Conservation (phyloP, 2,113 vertebrate genomes). For the Oostethus manadensis region DNA sequence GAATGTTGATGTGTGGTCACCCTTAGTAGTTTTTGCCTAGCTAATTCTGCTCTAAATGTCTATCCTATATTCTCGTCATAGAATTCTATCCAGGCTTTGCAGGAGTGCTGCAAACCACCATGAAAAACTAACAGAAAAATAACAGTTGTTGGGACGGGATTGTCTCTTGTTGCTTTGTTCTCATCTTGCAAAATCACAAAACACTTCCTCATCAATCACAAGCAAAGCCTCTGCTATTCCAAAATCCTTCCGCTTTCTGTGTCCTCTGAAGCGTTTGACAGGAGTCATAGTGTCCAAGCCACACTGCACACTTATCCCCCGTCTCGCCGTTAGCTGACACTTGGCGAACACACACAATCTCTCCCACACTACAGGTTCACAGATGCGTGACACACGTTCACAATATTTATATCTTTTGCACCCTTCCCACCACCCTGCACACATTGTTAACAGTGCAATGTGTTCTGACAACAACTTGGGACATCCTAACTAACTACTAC, state of each 20-base stretch:
- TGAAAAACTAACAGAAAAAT: no score
- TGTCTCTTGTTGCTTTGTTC: no score
- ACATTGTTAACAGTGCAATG: background rate
- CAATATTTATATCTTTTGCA: conserved; percentile 7
- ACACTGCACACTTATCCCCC: conserved; percentile 38
- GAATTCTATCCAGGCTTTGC: no score
- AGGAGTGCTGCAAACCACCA: no score
- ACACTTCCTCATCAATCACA: no score
- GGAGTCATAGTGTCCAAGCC: conserved; percentile 41
- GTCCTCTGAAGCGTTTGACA: conserved; percentile 26
- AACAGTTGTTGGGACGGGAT: no score
- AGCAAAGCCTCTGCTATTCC: background rate
- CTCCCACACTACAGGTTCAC: conserved; percentile 11
- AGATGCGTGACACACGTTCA: conserved; percentile 20
- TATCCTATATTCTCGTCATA: no score
- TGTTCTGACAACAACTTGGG: background rate
- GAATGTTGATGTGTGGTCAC: no score
- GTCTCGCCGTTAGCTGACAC: conserved; percentile 44
- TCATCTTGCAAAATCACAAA: no score
- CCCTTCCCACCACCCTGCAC: conserved; percentile 4
- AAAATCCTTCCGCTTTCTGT: background rate
- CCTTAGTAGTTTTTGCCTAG: no score
- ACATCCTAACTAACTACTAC: no score
- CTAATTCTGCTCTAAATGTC: no score
- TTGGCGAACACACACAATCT: conserved; percentile 13